phyloP scores from a whole-genome alignment of 2,888 invertebrate genomes.

The Camponotus fellah region DNA sequence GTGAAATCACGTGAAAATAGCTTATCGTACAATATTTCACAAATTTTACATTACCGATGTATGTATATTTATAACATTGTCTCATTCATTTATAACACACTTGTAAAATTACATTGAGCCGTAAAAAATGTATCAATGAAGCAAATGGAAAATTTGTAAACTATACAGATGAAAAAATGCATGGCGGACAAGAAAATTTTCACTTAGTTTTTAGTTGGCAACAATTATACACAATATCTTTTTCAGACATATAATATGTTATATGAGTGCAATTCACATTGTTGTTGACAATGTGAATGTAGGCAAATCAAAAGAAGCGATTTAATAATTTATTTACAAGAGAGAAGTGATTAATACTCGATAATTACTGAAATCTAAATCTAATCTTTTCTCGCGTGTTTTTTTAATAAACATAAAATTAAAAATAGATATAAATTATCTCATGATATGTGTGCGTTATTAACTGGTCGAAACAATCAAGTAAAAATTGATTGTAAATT shows the following conservation, averaged over 20 bases:
- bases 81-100: conserved; percentile 58
- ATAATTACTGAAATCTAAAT: conserved; percentile 17
- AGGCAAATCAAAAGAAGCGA: conserved; percentile 57
- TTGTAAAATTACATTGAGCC: conserved; percentile 63
- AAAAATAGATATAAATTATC: conserved; percentile 27
- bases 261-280: conserved; percentile 59
- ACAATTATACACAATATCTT: conserved; percentile 51
- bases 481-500: conserved; percentile 51
- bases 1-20: not conserved
- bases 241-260: conserved; percentile 43
- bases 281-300: conserved; percentile 48
- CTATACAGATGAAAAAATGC: conserved; percentile 53
- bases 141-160: conserved; percentile 55
- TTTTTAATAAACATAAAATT: conserved; percentile 27
- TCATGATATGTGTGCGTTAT: conserved; percentile 42
- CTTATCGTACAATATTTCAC: conserved; percentile 42
- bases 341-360: conserved; percentile 1
- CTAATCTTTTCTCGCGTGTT: conserved; percentile 7
- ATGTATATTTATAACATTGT: conserved; percentile 52
- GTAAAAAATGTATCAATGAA: conserved; percentile 63
- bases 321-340: conserved; percentile 46
- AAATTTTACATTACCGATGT: conserved; percentile 51
- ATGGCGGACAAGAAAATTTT: conserved; percentile 62
- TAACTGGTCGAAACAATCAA: conserved; percentile 45
- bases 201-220: conserved; percentile 52